phyloP scores from a whole-genome alignment of 2,113 vertebrate species.

The Saccopteryx leptura region DNA sequence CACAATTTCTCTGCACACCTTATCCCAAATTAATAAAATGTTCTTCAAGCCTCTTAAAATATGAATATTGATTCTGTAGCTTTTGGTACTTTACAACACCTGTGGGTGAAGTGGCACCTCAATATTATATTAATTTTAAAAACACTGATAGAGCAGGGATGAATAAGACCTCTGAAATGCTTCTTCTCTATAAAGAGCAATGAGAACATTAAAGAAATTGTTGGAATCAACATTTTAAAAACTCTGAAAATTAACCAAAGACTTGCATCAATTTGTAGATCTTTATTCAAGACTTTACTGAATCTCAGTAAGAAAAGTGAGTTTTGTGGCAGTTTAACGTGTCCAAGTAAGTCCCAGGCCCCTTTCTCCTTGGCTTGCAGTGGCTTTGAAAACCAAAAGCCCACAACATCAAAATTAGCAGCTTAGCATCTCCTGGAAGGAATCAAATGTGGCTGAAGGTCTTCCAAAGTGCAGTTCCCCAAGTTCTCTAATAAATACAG shows the following conservation, averaged over 20 bases:
- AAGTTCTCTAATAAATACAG: neutral
- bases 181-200: neutral
- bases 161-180: neutral
- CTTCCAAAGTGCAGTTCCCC: neutral
- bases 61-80: no score
- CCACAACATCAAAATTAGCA: neutral
- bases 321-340: neutral
- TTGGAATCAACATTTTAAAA: neutral
- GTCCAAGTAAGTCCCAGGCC: fast-evolving
- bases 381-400: neutral
- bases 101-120: neutral
- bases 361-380: no score
- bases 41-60: no score
- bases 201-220: neutral
- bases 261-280: neutral
- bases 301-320: neutral
- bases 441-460: neutral
- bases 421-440: neutral
- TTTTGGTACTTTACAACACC: no score
- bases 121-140: constrained; percentile 21
- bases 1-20: no score
- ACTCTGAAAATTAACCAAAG: neutral
- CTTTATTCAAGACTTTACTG: neutral
- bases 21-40: no score
- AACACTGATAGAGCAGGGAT: neutral